phyloP scores from a whole-genome alignment of 2,888 invertebrate genomes.

The Helleia helle region DNA sequence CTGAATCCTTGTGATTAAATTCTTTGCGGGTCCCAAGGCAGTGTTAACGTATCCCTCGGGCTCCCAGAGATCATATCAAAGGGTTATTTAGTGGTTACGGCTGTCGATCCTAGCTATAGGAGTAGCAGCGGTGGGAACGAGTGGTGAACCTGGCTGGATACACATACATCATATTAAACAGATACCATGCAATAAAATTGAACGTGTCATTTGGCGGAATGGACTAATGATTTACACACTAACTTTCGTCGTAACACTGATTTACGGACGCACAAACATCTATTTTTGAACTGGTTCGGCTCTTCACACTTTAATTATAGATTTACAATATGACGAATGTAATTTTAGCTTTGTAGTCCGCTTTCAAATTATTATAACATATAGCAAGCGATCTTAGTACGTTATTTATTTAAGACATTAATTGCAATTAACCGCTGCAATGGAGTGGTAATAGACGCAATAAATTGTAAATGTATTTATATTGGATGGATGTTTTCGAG shows the following conservation, averaged over 20 bases:
- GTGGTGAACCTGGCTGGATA: too few species aligned
- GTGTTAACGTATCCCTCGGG: too few species aligned
- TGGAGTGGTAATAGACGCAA: conserved; percentile 19
- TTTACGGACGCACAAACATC: conserved; percentile 56
- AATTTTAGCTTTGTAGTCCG: conserved; percentile 44
- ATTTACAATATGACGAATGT: conserved; percentile 57
- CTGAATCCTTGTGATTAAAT: too few species aligned
- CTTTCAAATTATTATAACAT: conserved; percentile 44
- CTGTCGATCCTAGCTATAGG: too few species aligned
- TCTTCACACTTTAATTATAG: conserved; percentile 67
- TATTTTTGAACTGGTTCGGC: conserved; percentile 61
- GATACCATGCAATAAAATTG: conserved; percentile 53
- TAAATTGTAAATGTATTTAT: conserved; percentile 21
- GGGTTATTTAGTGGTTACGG: too few species aligned
- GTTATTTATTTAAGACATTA: conserved; percentile 24
- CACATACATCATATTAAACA: conserved; percentile 55
- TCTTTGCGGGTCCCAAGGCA: too few species aligned
- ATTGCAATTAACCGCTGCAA: conserved; percentile 21
- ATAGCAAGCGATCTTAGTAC: conserved; percentile 22
- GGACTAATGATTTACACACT: conserved; percentile 52
- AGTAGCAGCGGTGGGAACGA: too few species aligned
- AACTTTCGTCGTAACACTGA: conserved; percentile 58
- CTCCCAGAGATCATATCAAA: too few species aligned
- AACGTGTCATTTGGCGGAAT: conserved; percentile 51
- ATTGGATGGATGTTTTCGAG: conserved; percentile 12